Evolutionary conservation across 2,888 invertebrate species (phyloP), one percentile per base, ranked within the genome.

Genomic region (Epirrhoe tristata): DNA sequence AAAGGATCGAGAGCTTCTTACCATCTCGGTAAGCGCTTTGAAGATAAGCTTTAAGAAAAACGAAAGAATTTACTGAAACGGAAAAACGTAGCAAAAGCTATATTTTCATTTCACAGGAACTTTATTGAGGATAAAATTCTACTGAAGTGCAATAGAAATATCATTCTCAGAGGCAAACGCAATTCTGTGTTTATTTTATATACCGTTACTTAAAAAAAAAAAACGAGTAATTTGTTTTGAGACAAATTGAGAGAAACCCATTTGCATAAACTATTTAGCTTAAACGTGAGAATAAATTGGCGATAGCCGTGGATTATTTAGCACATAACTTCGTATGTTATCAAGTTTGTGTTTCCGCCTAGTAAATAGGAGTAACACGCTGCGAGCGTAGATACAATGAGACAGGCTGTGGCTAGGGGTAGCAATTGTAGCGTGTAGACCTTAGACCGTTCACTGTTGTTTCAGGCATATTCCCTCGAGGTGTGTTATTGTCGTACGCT

Each of bases 251-350:
- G 39, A 51, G 59, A 63, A 58, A 63, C 61, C 67, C 73, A 81
- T 85, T 81, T 81, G 77, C 81, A 83, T 82, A 80, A 82, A 80
- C 77, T 77, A 80, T 82, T 84, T 81, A 69, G 73, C 73, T 74
- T 80, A 78, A 81, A 78, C 76, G 75, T 60, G 66, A 63, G 75
- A 78, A 78, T 80, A 77, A 78, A 82, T 76, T 77, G 69, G 67
- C 70, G 66, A 74, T 72, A 64, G 64, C 66, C 60, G 62, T 69
- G 69, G 56, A 67, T 67, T 69, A 66, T 66, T 61, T 58, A 67
- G 62, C 46, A 66, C 58, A 63, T 59, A 61, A 69, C 66, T 70
- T 69, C 61, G 65, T 70, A 48, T 67, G 66, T 69, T 70, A 67
- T 70, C 66, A 69, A 73, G 65, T 65, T 68, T 69, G 56, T 70